Conservation (phyloP, 2,797 vertebrate species). For the Pseudopleuronectes americanus region DNA sequence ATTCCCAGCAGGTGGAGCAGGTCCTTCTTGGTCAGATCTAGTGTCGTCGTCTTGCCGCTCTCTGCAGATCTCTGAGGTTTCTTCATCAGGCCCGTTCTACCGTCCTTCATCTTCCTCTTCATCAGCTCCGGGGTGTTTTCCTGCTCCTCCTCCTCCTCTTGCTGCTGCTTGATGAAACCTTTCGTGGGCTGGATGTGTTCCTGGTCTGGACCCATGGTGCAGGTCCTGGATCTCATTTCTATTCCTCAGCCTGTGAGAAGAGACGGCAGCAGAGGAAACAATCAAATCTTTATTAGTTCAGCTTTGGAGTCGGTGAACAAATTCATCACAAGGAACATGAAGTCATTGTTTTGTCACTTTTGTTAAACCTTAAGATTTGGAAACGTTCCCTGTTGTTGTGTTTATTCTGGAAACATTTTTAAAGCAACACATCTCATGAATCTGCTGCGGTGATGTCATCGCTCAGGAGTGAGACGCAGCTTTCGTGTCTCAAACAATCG, state of each 20-base stretch:
- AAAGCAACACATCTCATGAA: no score
- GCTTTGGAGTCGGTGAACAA: background rate
- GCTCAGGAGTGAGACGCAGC: no score
- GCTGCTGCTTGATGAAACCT: conserved; percentile 80
- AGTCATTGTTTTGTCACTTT: no score
- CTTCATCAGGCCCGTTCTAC: conserved; percentile 72
- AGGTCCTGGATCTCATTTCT: conserved; percentile 92
- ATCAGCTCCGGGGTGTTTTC: conserved; percentile 81
- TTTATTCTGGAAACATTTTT: no score
- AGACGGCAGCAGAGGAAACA: rapidly evolving
- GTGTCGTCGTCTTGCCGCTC: conserved; percentile 71
- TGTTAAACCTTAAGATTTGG: no score
- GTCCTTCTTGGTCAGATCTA: conserved; percentile 89
- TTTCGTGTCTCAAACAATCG: no score
- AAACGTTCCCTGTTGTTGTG: no score
- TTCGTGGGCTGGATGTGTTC: conserved; percentile 81
- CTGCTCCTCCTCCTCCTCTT: conserved; percentile 86
- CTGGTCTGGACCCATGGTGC: conserved; percentile 84
- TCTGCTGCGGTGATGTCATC: no score
- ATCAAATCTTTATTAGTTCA: background rate
- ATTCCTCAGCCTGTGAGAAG: conserved; percentile 54
- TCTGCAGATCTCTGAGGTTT: conserved; percentile 78
- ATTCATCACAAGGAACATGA: no score
- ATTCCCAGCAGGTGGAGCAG: conserved; percentile 91
- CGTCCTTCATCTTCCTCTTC: conserved; percentile 87